Evolutionary conservation across 2,797 vertebrate genomes (phyloP).

Genomic region (Cryptoblepharus egeriae): DNA sequence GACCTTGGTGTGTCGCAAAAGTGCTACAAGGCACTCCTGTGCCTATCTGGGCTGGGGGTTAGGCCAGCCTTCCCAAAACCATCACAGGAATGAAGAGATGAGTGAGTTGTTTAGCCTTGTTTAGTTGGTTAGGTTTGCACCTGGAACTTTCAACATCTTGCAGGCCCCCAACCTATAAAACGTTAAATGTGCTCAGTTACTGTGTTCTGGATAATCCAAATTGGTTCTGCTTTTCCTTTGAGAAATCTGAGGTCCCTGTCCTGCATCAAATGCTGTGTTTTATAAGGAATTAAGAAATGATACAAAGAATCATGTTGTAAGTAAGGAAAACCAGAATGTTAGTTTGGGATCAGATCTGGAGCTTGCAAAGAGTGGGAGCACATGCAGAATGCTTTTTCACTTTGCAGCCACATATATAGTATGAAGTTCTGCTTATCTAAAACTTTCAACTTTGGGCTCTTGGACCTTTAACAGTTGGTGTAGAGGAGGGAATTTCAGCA

Average conservation of each 20-base stretch:
- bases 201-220: background rate
- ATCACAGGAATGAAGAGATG: too few species aligned
- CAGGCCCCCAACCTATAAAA: background rate
- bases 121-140: too few species aligned
- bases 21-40: too few species aligned
- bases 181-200: too few species aligned
- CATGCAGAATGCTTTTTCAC: background rate
- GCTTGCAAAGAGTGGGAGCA: background rate
- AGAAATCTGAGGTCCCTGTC: background rate
- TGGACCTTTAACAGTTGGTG: too few species aligned
- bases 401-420: background rate
- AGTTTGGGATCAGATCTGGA: background rate
- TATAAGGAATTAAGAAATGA: background rate
- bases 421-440: too few species aligned
- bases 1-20: too few species aligned
- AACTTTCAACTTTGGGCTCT: too few species aligned
- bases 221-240: background rate
- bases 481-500: too few species aligned
- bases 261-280: background rate
- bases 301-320: background rate
- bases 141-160: background rate
- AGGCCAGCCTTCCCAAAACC: too few species aligned
- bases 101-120: too few species aligned
- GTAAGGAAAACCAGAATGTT: background rate
- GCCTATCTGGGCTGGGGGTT: too few species aligned